phyloP scores from a whole-genome alignment of 2,888 invertebrate genomes.

The Scaptomyza tumidula region DNA sequence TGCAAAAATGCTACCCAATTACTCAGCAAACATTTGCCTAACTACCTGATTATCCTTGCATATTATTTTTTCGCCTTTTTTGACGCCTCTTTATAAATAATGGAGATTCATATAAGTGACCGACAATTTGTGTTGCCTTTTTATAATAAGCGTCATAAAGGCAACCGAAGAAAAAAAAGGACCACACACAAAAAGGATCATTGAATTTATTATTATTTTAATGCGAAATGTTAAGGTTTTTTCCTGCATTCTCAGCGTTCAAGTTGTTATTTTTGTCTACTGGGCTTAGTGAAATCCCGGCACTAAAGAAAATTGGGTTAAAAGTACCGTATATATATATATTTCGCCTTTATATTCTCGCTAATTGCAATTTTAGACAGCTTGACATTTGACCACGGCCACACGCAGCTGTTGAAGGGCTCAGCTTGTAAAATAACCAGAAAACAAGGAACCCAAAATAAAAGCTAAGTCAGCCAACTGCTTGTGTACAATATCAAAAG shows the following conservation, averaged over 20 bases:
- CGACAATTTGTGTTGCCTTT: slow-evolving; percentile 34
- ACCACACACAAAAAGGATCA: slow-evolving; percentile 58
- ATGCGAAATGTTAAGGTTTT: slow-evolving; percentile 52
- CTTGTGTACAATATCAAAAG: slow-evolving; percentile 41
- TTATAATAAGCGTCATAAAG: slow-evolving; percentile 26
- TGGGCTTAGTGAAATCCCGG: neutral
- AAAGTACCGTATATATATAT: neutral
- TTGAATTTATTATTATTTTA: slow-evolving; percentile 76
- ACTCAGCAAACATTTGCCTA: slow-evolving; percentile 9
- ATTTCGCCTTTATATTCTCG: slow-evolving; percentile 11
- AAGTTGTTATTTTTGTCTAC: neutral
- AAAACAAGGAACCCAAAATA: neutral
- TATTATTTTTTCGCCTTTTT: slow-evolving; percentile 18
- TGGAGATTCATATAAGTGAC: slow-evolving; percentile 65
- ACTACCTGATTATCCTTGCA: slow-evolving; percentile 34
- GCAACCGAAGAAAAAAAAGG: slow-evolving; percentile 43
- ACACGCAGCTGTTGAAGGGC: slow-evolving; percentile 24
- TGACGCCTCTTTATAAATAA: slow-evolving; percentile 66
- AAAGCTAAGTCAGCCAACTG: slow-evolving; percentile 23
- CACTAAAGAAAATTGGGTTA: slow-evolving; percentile 9
- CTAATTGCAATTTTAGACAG: slow-evolving; percentile 55
- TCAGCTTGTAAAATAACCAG: slow-evolving; percentile 5
- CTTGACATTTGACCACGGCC: slow-evolving; percentile 42
- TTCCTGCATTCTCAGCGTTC: slow-evolving; percentile 34
- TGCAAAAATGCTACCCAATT: slow-evolving; percentile 28